Percentiles rank a stretch among this genome's conserved stretches.
These are phyloP conservation scores for Meloidogyne floridensis DNA, from an alignment of 1,140 invertebrate species.

Conservation along the genomic window DNA sequence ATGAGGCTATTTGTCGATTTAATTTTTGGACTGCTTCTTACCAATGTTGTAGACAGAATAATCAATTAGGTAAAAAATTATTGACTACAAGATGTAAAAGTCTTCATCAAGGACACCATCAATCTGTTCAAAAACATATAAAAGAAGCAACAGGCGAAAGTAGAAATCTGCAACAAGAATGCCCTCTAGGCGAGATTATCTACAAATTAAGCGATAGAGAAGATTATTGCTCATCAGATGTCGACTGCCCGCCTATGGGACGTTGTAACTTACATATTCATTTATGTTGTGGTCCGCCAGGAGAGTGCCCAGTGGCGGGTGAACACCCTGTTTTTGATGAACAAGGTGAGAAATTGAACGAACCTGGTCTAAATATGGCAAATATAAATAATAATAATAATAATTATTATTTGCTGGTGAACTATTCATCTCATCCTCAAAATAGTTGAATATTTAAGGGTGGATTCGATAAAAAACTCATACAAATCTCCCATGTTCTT, in stretches of 20 bases:
- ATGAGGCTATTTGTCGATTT: conserved; percentile 43
- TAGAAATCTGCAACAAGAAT: conserved; percentile 32
- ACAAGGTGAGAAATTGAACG: conserved; percentile 20
- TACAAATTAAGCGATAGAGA: conserved; percentile 29
- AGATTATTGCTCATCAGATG: conserved; percentile 30
- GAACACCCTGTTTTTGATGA: conserved; percentile 48
- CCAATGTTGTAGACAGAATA: conserved; percentile 43
- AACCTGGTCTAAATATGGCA: too few species aligned
- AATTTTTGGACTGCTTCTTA: conserved; percentile 55
- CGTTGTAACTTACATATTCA: conserved; percentile 28
- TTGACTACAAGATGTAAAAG: not conserved
- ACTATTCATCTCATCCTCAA: too few species aligned
- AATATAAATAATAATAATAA: too few species aligned
- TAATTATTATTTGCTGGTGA: too few species aligned
- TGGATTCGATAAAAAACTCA: too few species aligned
- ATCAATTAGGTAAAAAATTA: not conserved
- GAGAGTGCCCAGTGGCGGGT: conserved; percentile 38
- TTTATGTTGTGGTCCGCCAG: conserved; percentile 51
- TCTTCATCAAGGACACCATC: not conserved
- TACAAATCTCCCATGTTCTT: not conserved
- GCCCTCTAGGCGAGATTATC: conserved; percentile 45
- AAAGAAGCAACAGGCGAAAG: not conserved
- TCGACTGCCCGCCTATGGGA: conserved; percentile 45
- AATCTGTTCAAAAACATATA: not conserved
- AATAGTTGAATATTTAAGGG: too few species aligned